phyloP scores from a whole-genome alignment of 2,113 vertebrate genomes.

The Naja naja region DNA sequence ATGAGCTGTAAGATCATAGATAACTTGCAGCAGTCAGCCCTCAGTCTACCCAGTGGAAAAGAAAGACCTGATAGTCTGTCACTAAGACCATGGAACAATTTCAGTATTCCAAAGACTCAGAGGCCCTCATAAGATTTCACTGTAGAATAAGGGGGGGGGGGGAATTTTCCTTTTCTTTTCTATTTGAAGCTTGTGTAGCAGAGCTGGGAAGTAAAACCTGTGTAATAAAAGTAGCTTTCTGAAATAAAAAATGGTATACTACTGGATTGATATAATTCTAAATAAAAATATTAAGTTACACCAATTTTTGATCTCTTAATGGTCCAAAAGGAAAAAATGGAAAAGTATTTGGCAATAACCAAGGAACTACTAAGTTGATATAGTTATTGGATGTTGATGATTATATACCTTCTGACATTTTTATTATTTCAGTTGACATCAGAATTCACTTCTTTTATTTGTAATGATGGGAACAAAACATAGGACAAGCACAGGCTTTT shows the following conservation, averaged over 20 bases:
- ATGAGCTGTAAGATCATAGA: neutral
- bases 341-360: neutral
- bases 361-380: neutral
- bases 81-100: neutral
- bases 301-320: neutral
- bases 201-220: neutral
- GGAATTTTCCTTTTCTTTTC: neutral
- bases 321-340: neutral
- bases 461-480: neutral
- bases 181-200: too few relatives aligned
- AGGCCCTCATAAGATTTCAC: neutral
- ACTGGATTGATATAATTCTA: neutral
- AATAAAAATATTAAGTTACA: neutral
- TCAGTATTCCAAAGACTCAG: neutral
- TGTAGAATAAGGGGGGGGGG: neutral
- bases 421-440: neutral
- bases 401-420: neutral
- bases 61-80: too few relatives aligned
- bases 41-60: neutral
- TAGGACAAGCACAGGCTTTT: neutral
- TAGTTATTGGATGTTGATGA: neutral
- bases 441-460: neutral
- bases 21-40: neutral
- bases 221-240: neutral
- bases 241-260: neutral